These are phyloP conservation scores for Drosophila mayri DNA, from an alignment of 1,140 invertebrate species.

Conservation along the genomic window DNA sequence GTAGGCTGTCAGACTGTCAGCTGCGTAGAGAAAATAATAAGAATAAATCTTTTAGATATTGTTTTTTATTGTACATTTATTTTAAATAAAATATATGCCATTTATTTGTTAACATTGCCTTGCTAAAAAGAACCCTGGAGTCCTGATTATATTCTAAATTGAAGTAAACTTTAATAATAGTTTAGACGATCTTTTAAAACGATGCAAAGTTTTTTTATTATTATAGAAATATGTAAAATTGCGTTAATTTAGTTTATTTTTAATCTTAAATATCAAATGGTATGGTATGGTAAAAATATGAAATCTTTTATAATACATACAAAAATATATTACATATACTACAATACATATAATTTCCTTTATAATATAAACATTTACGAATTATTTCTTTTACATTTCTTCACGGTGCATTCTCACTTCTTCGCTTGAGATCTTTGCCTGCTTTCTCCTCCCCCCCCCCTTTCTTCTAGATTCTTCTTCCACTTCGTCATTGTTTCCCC, in stretches of 20 bases:
- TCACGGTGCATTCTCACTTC: background rate
- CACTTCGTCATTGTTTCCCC: background rate
- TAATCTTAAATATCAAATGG: background rate
- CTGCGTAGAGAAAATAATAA: constrained; percentile 13
- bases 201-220: background rate
- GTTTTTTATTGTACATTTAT: too few species aligned
- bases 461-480: constrained; percentile 1
- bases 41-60: background rate
- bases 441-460: background rate
- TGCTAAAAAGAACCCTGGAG: background rate
- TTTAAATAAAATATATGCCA: too few species aligned
- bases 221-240: background rate
- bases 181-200: background rate
- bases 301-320: background rate
- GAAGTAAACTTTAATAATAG: background rate
- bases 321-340: too few species aligned
- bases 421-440: constrained; percentile 5
- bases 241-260: background rate
- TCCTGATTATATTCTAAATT: background rate
- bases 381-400: background rate
- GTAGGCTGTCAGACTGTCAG: constrained; percentile 80
- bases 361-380: background rate
- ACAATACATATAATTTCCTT: background rate
- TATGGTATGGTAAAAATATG: background rate
- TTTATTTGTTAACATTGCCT: background rate